phyloP scores from a whole-genome alignment of 1,140 invertebrate genomes.

The Chironomus striatipennis region DNA sequence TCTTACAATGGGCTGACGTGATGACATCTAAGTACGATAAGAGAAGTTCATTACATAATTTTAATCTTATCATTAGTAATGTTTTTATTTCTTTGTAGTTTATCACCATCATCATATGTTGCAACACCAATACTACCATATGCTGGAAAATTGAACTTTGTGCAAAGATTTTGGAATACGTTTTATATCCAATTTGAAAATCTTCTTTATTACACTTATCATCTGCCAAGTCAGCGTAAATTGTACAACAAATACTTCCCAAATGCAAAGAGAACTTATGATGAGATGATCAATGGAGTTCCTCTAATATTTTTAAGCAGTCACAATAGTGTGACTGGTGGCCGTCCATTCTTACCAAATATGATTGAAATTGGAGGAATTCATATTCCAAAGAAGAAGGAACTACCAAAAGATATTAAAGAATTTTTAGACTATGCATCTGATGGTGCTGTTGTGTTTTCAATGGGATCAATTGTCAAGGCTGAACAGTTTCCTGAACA shows the following conservation, averaged over 20 bases:
- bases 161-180: conserved; percentile 38
- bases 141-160: conserved; percentile 36
- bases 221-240: conserved; percentile 29
- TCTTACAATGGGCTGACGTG: neutral
- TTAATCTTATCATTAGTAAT: too few species aligned
- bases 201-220: conserved; percentile 24
- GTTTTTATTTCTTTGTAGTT: neutral
- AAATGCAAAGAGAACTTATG: conserved; percentile 29
- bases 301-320: conserved; percentile 41
- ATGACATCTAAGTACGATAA: neutral
- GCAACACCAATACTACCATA: conserved; percentile 41
- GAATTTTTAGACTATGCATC: conserved; percentile 46
- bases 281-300: conserved; percentile 36
- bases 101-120: conserved; percentile 43
- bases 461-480: conserved; percentile 51
- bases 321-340: conserved; percentile 41
- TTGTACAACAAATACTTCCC: conserved; percentile 24
- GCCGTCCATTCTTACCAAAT: conserved; percentile 45
- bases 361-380: conserved; percentile 52
- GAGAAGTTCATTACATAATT: neutral
- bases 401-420: conserved; percentile 40
- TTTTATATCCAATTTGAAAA: conserved; percentile 32
- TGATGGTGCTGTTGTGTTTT: conserved; percentile 53
- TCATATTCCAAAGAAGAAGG: conserved; percentile 39
- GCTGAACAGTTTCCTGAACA: conserved; percentile 43